Percentiles rank a stretch among this genome's conserved stretches.
Evolutionary conservation across 1,140 invertebrate species (phyloP).

Genomic region (Aphelenchoides fujianensis): DNA sequence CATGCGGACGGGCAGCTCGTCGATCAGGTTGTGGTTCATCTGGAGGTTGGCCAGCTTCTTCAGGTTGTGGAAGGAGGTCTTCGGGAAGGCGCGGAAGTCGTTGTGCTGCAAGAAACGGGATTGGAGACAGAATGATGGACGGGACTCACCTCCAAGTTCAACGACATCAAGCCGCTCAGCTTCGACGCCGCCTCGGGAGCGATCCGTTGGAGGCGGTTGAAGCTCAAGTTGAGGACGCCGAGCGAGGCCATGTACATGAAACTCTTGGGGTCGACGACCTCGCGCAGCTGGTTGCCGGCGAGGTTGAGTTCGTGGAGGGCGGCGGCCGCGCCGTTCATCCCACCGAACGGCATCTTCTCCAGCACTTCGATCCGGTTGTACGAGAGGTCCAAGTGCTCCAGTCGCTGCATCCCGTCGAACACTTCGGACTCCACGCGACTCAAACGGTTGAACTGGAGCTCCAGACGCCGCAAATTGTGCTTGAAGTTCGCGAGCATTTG

Average conservation of each 20-base stretch:
- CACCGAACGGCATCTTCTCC: constrained; percentile 46
- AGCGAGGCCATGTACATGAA: constrained; percentile 36
- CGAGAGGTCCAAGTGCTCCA: constrained; percentile 35
- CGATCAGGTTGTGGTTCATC: constrained; percentile 3
- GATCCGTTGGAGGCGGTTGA: constrained; percentile 10
- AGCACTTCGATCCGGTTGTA: constrained; percentile 32
- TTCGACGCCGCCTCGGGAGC: neutral
- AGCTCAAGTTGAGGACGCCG: neutral
- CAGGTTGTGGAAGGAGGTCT: constrained; percentile 7
- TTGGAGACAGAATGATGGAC: neutral
- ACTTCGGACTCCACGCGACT: constrained; percentile 21
- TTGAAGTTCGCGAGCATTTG: constrained; percentile 34
- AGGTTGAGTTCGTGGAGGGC: constrained; percentile 36
- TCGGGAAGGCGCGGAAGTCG: constrained; percentile 9
- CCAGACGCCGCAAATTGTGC: constrained; percentile 37
- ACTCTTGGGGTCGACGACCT: constrained; percentile 33
- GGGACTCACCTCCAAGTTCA: constrained; percentile 9
- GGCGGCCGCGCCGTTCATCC: constrained; percentile 21
- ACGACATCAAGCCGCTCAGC: constrained; percentile 8
- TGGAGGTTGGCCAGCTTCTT: constrained; percentile 6
- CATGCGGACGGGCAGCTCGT: constrained; percentile 3
- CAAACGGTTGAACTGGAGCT: constrained; percentile 39
- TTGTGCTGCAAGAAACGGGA: neutral
- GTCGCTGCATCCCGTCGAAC: constrained; percentile 39
- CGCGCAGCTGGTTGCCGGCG: constrained; percentile 43